These are phyloP conservation scores for Nasonia oneida DNA, from an alignment of 2,888 invertebrate species.

Conservation along the genomic window DNA sequence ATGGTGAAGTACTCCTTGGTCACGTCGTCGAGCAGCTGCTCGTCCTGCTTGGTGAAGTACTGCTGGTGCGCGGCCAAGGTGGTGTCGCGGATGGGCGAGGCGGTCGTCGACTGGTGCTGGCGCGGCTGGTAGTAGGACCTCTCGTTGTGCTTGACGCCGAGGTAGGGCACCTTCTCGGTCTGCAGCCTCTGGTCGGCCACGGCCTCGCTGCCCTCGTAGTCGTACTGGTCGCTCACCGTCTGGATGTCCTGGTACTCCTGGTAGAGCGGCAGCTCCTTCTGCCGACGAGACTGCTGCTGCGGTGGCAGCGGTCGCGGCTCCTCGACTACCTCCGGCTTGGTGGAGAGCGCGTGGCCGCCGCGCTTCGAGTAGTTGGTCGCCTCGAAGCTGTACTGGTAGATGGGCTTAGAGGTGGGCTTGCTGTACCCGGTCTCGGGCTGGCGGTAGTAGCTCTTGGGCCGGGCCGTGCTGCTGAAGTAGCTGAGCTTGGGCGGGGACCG, in stretches of 20 bases:
- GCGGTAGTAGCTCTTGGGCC: conserved; percentile 64
- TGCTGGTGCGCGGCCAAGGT: conserved; percentile 83
- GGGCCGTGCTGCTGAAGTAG: conserved; percentile 68
- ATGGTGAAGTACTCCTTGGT: conserved; percentile 88
- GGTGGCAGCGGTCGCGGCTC: conserved; percentile 64
- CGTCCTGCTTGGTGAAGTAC: conserved; percentile 85
- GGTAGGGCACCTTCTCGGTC: conserved; percentile 26
- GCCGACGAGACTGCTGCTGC: conserved; percentile 35
- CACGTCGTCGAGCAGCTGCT: conserved; percentile 86
- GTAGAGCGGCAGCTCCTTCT: conserved; percentile 65
- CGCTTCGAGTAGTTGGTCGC: conserved; percentile 79
- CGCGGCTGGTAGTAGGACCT: conserved; percentile 9
- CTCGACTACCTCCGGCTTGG: conserved; percentile 49
- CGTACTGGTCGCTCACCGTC: conserved; percentile 43
- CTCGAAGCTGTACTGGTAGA: conserved; percentile 88
- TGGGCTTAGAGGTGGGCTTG: conserved; percentile 80
- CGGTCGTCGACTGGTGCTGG: conserved; percentile 70
- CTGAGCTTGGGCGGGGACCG: conserved; percentile 65
- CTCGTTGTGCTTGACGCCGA: conserved; percentile 44
- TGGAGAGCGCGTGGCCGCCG: background rate
- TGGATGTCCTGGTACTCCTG: conserved; percentile 70
- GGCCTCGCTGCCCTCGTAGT: conserved; percentile 50
- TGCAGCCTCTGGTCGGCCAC: conserved; percentile 27
- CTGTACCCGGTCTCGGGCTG: conserved; percentile 61
- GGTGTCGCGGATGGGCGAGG: conserved; percentile 76